Conservation (phyloP, 2,888 invertebrate species). For the Anthrax anthrax region DNA sequence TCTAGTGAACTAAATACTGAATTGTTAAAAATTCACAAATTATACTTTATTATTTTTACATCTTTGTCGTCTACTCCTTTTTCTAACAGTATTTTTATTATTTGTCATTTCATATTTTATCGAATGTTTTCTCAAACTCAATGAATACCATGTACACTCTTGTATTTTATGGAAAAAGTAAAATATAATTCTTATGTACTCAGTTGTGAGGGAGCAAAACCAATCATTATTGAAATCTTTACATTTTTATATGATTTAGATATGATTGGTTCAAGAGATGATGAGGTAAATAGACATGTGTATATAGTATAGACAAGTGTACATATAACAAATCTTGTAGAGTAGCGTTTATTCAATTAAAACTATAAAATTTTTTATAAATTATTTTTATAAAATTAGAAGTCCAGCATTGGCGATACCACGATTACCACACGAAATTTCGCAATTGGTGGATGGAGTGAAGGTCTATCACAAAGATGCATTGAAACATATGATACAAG, state of each 20-base stretch:
- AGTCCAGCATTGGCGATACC: slow-evolving; percentile 74
- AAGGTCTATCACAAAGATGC: slow-evolving; percentile 41
- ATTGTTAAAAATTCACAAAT: too few relatives aligned
- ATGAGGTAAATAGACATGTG: slow-evolving; percentile 38
- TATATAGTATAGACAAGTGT: background rate
- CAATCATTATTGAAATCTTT: slow-evolving; percentile 79
- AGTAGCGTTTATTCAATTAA: too few relatives aligned
- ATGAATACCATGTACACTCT: too few relatives aligned
- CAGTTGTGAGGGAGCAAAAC: slow-evolving; percentile 68
- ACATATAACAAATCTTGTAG: too few relatives aligned
- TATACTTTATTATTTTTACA: too few relatives aligned
- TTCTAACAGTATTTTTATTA: too few relatives aligned
- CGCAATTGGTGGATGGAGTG: slow-evolving; percentile 67
- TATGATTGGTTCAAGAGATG: slow-evolving; percentile 64
- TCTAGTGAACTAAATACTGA: too few relatives aligned
- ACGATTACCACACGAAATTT: slow-evolving; percentile 82
- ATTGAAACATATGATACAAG: slow-evolving; percentile 82
- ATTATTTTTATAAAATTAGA: slow-evolving; percentile 30
- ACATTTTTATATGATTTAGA: slow-evolving; percentile 86
- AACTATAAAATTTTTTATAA: background rate
- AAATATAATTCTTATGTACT: slow-evolving; percentile 78
- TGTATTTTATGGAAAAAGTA: slow-evolving; percentile 80
- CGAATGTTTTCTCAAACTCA: too few relatives aligned
- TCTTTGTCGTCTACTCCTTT: too few relatives aligned
- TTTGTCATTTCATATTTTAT: too few relatives aligned